Conservation (phyloP, 2,113 vertebrate genomes). For the Austrofundulus limnaeus region DNA sequence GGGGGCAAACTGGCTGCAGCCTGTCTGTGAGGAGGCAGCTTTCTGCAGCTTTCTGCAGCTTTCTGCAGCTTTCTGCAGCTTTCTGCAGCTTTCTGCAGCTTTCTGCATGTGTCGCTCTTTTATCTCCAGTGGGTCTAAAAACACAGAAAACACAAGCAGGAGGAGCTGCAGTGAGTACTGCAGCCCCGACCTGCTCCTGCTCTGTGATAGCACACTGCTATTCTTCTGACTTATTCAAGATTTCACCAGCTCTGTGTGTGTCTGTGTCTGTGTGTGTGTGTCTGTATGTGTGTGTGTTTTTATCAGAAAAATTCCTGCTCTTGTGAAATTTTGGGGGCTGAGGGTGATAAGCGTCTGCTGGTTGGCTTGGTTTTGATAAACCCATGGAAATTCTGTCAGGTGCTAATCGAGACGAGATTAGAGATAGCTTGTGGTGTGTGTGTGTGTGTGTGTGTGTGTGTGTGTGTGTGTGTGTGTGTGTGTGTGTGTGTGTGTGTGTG, state of each 20-base stretch:
- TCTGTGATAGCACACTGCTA: constrained; percentile 65
- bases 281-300: constrained; percentile 35
- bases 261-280: background rate
- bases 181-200: constrained; percentile 30
- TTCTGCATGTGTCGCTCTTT: constrained; percentile 30
- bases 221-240: constrained; percentile 79
- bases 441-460: constrained; percentile 23
- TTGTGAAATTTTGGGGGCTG: constrained; percentile 79
- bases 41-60: constrained; percentile 27
- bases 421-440: constrained; percentile 66
- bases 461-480: constrained; percentile 31
- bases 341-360: constrained; percentile 77
- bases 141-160: constrained; percentile 14
- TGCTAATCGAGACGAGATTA: constrained; percentile 84
- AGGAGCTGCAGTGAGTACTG: constrained; percentile 39
- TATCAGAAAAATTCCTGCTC: constrained; percentile 80
- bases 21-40: constrained; percentile 20
- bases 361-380: constrained; percentile 81
- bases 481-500: constrained; percentile 20
- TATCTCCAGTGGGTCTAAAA: constrained; percentile 53
- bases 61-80: constrained; percentile 27
- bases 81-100: constrained; percentile 27
- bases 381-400: constrained; percentile 85
- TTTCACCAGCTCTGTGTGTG: constrained; percentile 67
- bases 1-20: constrained; percentile 9